Conservation (phyloP, 2,113 vertebrate genomes). For the Trochalopteron elliotii region DNA sequence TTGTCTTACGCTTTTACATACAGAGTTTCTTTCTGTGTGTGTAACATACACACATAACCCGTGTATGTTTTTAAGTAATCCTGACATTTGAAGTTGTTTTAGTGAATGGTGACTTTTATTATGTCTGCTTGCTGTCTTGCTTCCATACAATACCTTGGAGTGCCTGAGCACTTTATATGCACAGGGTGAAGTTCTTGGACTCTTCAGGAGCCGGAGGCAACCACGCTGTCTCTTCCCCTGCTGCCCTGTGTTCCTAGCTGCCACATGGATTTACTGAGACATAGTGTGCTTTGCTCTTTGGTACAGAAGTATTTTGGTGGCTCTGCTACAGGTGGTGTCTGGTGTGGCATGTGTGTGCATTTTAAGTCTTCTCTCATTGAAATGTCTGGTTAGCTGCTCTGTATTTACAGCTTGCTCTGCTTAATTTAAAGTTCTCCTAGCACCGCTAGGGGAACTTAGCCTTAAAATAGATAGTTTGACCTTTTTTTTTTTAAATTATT, state of each 20-base stretch:
- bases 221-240: accelerated
- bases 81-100: background rate
- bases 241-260: accelerated
- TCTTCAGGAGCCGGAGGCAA: background rate
- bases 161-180: background rate
- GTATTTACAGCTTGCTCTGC: slow-evolving; percentile 36
- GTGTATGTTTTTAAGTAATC: background rate
- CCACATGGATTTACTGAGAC: background rate
- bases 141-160: background rate
- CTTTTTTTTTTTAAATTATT: slow-evolving; percentile 27
- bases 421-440: slow-evolving; percentile 26
- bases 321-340: background rate
- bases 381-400: background rate
- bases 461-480: slow-evolving; percentile 11
- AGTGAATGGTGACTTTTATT: background rate
- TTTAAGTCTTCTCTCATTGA: background rate
- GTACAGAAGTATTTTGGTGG: background rate
- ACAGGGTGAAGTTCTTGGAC: background rate
- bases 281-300: accelerated
- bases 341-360: background rate
- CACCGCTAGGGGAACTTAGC: background rate
- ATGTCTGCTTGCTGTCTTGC: background rate
- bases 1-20: background rate
- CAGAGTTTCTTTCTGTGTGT: background rate
- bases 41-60: background rate